These are phyloP conservation scores for Diaprepes abbreviatus DNA, from an alignment of 2,888 invertebrate species.

Conservation along the genomic window DNA sequence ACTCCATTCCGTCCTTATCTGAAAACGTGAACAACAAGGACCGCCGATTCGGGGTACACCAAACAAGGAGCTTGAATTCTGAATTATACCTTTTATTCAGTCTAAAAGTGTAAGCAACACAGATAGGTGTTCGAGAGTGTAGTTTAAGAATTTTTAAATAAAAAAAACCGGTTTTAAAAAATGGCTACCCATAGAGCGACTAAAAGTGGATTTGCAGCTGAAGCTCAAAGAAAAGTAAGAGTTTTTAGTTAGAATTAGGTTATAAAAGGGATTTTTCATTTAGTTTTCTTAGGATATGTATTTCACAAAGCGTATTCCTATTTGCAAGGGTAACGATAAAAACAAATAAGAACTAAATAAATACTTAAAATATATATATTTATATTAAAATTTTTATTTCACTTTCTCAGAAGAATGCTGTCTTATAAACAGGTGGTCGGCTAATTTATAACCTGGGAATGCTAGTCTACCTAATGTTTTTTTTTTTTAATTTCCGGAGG, in stretches of 20 bases:
- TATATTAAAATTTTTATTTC: too few species aligned
- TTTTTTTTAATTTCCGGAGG: neutral
- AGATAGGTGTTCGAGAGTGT: conserved; percentile 17
- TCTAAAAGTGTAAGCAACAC: conserved; percentile 23
- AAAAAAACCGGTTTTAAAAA: conserved; percentile 40
- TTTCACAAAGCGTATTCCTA: too few species aligned
- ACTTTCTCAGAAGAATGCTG: too few species aligned
- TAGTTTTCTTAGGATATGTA: too few species aligned
- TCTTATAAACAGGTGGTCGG: conserved; percentile 2
- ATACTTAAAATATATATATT: too few species aligned
- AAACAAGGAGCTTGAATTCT: conserved; percentile 36
- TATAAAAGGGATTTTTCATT: too few species aligned
- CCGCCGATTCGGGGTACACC: conserved; percentile 21
- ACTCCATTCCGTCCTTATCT: conserved; percentile 17
- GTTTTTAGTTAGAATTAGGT: too few species aligned
- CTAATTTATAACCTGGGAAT: neutral
- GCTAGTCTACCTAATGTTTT: neutral
- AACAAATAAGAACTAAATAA: too few species aligned
- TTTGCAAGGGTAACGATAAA: too few species aligned
- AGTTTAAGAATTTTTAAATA: conserved; percentile 28
- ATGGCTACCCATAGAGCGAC: conserved; percentile 89
- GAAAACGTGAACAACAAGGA: conserved; percentile 3
- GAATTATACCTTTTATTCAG: conserved; percentile 32
- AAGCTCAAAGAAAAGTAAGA: conserved; percentile 92
- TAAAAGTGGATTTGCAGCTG: conserved; percentile 95